Evolutionary conservation across 2,888 invertebrate genomes (phyloP).

Genomic region (Hanleya hanleyi): DNA sequence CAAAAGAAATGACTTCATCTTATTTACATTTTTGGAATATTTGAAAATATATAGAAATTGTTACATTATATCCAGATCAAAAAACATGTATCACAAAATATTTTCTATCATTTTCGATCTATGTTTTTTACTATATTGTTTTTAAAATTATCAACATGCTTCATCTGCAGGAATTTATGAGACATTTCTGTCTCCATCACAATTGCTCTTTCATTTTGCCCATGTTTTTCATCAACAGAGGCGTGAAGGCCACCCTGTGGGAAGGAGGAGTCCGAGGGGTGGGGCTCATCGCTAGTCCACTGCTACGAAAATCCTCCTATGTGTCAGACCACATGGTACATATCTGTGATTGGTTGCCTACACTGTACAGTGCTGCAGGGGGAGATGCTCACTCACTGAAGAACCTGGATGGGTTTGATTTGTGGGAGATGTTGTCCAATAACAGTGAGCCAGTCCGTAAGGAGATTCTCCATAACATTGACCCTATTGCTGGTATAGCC

Average conservation of each 20-base stretch:
- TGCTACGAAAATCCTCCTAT: conserved; percentile 77
- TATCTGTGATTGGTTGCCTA: conserved; percentile 90
- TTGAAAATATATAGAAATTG: too few relatives aligned
- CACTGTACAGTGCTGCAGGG: conserved; percentile 82
- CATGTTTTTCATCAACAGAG: too few relatives aligned
- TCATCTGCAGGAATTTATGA: background rate
- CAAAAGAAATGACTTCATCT: too few relatives aligned
- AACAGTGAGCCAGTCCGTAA: conserved; percentile 79
- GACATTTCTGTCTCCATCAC: background rate
- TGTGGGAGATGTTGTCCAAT: conserved; percentile 82
- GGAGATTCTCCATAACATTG: conserved; percentile 73
- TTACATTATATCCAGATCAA: too few relatives aligned
- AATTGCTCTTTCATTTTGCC: conserved; percentile 41
- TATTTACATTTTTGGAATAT: too few relatives aligned
- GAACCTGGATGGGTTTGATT: conserved; percentile 80
- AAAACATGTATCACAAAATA: too few relatives aligned
- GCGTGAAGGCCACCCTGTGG: conserved; percentile 70
- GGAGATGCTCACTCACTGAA: conserved; percentile 22
- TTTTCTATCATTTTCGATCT: too few relatives aligned
- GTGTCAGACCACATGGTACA: conserved; percentile 83
- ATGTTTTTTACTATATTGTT: too few relatives aligned
- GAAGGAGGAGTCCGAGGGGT: conserved; percentile 86
- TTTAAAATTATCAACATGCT: too few relatives aligned
- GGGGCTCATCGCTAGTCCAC: conserved; percentile 84
- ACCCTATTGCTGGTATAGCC: conserved; percentile 16